Percentiles rank a stretch among this genome's conserved stretches.
These are phyloP conservation scores for Lamprotornis superbus DNA, from an alignment of 2,113 vertebrate species.

Conservation along the genomic window DNA sequence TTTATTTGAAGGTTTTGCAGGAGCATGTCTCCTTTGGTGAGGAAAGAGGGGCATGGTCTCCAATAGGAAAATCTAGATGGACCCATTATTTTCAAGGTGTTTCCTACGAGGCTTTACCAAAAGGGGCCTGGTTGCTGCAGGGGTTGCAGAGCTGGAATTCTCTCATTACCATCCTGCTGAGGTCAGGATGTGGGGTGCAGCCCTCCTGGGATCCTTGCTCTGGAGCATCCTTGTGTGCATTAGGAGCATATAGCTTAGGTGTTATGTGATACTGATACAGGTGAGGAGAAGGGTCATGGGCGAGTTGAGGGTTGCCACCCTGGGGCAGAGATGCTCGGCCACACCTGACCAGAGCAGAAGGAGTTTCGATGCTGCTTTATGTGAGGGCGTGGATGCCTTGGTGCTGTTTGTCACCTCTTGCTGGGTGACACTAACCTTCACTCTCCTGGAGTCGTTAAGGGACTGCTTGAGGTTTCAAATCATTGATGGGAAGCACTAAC, in stretches of 20 bases:
- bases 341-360: background rate
- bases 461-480: constrained; percentile 6
- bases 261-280: background rate
- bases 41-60: background rate
- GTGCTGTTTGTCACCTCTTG: background rate
- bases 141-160: background rate
- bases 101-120: background rate
- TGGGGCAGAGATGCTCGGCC: background rate
- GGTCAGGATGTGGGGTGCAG: background rate
- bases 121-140: background rate
- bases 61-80: background rate
- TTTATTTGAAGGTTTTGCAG: background rate
- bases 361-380: background rate
- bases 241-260: background rate
- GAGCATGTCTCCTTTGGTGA: background rate
- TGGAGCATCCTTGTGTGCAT: background rate
- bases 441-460: background rate
- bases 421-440: background rate
- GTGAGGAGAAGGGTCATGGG: background rate
- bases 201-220: background rate
- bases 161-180: background rate
- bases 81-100: background rate
- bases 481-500: constrained; percentile 22
- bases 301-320: background rate
- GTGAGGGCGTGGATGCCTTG: background rate